Base-by-base conservation (phyloP, 2,797 vertebrate genomes). In the Odontamblyopus rebecca region DNA sequence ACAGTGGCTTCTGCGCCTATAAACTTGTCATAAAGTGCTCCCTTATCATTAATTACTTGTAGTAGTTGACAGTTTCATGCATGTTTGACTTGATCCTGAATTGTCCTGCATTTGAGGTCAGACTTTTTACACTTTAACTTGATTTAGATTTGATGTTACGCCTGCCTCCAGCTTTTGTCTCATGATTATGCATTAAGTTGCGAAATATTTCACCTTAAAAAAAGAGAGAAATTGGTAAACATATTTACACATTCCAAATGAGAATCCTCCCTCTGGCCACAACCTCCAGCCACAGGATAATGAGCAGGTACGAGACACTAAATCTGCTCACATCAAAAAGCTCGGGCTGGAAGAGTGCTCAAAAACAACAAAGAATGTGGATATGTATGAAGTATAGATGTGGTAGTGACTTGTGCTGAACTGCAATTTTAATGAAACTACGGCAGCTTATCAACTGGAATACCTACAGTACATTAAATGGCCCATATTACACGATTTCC, bases 361-460 rank as follows among this genome's bases (percentile, higher is more conserved):
- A 67, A 16, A 38, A 38, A 67, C 15, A n/a, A 23, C 27, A 61
- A 59, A 71, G 23, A 76, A 75, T 11, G 4, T 61, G 16, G 30
- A 44, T n/a, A 62, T 4, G n/a, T 9, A 4, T 35, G 8, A 38
- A 35, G 5, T 62, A 35, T 19, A 35, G 32, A 62, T 62, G 61
- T 44, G 60, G 67, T 67, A 59, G 41, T 0, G 68, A 74, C 61
- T 64, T 18, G 57, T 44, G 62, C 50, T 18, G 23, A 68, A 71
- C 71, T 79, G 38, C 72, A 74, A 78, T 80, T 81, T 69, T 56
- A 74, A 78, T 63, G 72, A 82, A 82, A 87, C 85, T 83, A 85
- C 30, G 78, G 68, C 74, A 79, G 77, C 7, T 72, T 67, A 66
- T 72, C 74, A 74, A 85, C 82, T 79, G 4, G 79, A 86, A 86